A percentile compares a stretch with the other conserved stretches of the same genome.
phyloP scores from a whole-genome alignment of 1,140 invertebrate species.

The Plectus sambesii region DNA sequence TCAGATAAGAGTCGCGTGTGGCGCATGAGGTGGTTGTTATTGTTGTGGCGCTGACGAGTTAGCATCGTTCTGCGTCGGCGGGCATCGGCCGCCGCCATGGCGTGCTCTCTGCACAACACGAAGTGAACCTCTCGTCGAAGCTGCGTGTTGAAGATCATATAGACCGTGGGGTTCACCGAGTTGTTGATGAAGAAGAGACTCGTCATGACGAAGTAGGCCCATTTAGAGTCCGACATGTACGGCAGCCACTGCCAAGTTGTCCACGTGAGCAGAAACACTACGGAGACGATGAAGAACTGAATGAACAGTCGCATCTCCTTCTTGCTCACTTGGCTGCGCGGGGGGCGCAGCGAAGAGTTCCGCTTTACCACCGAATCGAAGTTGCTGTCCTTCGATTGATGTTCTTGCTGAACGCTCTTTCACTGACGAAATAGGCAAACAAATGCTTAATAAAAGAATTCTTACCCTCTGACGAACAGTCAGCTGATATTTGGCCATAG shows the following conservation, averaged over 20 bases:
- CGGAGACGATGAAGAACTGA: slow-evolving; percentile 32
- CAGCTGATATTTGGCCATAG: slow-evolving; percentile 32
- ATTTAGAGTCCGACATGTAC: slow-evolving; percentile 29
- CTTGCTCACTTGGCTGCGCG: slow-evolving; percentile 28
- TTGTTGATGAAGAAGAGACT: slow-evolving; percentile 34
- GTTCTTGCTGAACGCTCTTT: too few relatives aligned
- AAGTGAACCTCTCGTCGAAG: slow-evolving; percentile 29
- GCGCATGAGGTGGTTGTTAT: too few relatives aligned
- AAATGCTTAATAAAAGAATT: slow-evolving; percentile 7
- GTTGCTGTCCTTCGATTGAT: too few relatives aligned
- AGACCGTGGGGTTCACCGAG: slow-evolving; percentile 32
- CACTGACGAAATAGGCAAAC: not conserved
- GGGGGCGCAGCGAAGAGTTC: slow-evolving; percentile 24
- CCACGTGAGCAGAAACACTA: slow-evolving; percentile 31
- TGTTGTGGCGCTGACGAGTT: too few relatives aligned
- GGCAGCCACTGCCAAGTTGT: slow-evolving; percentile 34
- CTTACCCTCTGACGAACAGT: slow-evolving; percentile 29
- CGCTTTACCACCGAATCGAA: too few relatives aligned
- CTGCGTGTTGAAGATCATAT: slow-evolving; percentile 31
- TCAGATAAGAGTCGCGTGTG: too few relatives aligned
- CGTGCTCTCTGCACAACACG: slow-evolving; percentile 25
- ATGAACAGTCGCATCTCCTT: slow-evolving; percentile 33
- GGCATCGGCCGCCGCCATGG: slow-evolving; percentile 15
- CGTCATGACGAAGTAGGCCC: slow-evolving; percentile 33
- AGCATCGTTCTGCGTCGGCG: too few relatives aligned